These are phyloP conservation scores for Lucinisca nassula DNA, from an alignment of 2,888 invertebrate genomes.

Conservation along the genomic window DNA sequence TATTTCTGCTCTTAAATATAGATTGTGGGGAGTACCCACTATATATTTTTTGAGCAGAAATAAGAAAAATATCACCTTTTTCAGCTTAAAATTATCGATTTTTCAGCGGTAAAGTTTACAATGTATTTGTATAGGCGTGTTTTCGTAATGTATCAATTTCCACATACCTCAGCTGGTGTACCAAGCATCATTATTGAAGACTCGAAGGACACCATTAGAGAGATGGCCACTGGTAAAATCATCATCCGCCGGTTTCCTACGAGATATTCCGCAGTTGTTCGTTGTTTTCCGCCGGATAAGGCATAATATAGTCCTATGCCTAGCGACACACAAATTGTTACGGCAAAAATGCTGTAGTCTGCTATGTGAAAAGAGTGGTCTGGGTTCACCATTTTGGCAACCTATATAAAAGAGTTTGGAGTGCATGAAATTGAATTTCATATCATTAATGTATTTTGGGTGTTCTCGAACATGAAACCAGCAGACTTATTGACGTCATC, in stretches of 20 bases:
- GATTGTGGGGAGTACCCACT: too few relatives aligned
- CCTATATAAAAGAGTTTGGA: neutral
- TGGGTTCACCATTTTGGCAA: constrained; percentile 38
- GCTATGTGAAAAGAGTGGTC: constrained; percentile 49
- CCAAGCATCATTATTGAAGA: constrained; percentile 86
- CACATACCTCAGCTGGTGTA: constrained; percentile 84
- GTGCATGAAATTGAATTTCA: too few relatives aligned
- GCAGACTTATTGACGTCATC: too few relatives aligned
- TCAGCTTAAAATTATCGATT: too few relatives aligned
- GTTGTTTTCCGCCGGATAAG: constrained; percentile 89
- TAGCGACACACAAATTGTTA: constrained; percentile 83
- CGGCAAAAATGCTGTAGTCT: constrained; percentile 84
- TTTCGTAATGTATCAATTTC: too few relatives aligned
- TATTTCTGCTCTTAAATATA: too few relatives aligned
- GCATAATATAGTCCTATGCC: constrained; percentile 88
- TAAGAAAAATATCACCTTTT: too few relatives aligned
- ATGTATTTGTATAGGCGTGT: too few relatives aligned
- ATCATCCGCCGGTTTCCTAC: constrained; percentile 86
- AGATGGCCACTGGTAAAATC: constrained; percentile 86
- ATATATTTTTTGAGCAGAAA: too few relatives aligned
- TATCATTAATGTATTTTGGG: too few relatives aligned
- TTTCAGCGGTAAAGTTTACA: too few relatives aligned
- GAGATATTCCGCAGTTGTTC: constrained; percentile 88
- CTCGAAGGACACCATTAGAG: constrained; percentile 87
- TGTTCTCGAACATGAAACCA: too few relatives aligned